Conservation (phyloP, 2,888 invertebrate species). For the Acanthacorydalis orientalis region DNA sequence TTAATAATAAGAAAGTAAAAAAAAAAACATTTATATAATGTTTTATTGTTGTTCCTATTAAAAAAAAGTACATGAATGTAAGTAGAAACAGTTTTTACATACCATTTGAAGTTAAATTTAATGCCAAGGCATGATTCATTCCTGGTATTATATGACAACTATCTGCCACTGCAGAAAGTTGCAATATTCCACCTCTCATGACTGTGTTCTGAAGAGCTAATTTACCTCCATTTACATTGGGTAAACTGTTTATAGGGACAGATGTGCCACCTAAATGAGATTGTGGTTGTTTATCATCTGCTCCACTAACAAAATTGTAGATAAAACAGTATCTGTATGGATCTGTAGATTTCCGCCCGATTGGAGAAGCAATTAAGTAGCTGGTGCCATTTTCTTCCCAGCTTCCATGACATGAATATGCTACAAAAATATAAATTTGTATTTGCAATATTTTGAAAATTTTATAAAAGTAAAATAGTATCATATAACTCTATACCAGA, state of each 20-base stretch:
- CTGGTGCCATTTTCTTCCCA: slow-evolving; percentile 48
- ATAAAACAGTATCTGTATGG: slow-evolving; percentile 43
- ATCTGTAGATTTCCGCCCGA: slow-evolving; percentile 30
- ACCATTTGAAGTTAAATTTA: slow-evolving; percentile 54
- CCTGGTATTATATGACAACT: slow-evolving; percentile 41
- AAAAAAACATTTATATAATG: no score
- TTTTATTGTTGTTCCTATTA: no score
- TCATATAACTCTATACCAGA: not conserved
- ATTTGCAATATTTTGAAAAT: not conserved
- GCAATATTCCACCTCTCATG: slow-evolving; percentile 20
- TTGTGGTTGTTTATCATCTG: not conserved
- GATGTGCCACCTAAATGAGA: slow-evolving; percentile 1
- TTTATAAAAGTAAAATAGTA: no score
- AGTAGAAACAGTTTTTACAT: slow-evolving; percentile 12
- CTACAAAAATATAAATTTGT: slow-evolving; percentile 24
- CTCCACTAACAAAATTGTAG: slow-evolving; percentile 27
- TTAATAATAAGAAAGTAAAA: slow-evolving; percentile 3
- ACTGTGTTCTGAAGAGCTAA: slow-evolving; percentile 15
- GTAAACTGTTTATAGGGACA: not conserved
- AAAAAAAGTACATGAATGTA: no score
- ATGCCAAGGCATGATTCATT: slow-evolving; percentile 29
- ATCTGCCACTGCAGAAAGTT: slow-evolving; percentile 35
- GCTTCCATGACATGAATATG: slow-evolving; percentile 56
- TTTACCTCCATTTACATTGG: slow-evolving; percentile 9
- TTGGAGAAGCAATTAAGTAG: slow-evolving; percentile 50